phyloP scores from a whole-genome alignment of 2,888 invertebrate species.

The Deilephila porcellus region DNA sequence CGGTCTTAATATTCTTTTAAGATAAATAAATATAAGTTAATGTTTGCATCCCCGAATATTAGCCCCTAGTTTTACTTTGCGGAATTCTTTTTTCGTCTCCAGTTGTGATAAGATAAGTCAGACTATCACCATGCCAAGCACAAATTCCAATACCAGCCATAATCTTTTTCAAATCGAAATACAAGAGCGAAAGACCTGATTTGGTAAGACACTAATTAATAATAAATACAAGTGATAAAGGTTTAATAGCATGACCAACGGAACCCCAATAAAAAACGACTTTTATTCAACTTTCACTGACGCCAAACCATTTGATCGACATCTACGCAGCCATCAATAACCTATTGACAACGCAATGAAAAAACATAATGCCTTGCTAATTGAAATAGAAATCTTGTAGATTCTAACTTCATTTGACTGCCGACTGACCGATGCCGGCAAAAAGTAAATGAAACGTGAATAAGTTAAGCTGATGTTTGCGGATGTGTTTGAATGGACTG shows the following conservation, averaged over 20 bases:
- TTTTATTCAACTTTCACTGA: slow-evolving; percentile 27
- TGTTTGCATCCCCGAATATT: too few species aligned
- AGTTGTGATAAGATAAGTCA: too few species aligned
- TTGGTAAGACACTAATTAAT: neutral
- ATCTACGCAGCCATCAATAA: slow-evolving; percentile 30
- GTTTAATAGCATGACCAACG: neutral
- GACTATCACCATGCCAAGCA: neutral
- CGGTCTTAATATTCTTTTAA: too few species aligned
- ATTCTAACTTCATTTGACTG: slow-evolving; percentile 10
- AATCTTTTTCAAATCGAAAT: too few species aligned
- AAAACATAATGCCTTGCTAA: slow-evolving; percentile 23
- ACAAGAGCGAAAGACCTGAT: too few species aligned
- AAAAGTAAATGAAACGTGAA: slow-evolving; percentile 18
- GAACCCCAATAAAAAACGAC: slow-evolving; percentile 24
- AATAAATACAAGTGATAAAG: neutral
- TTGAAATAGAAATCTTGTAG: slow-evolving; percentile 26
- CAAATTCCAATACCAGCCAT: neutral
- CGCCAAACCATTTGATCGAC: slow-evolving; percentile 27
- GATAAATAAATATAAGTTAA: too few species aligned
- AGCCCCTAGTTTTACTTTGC: too few species aligned
- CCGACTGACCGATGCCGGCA: slow-evolving; percentile 1
- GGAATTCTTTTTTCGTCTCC: too few species aligned
- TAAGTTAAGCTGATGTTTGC: neutral
- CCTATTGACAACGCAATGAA: slow-evolving; percentile 29
- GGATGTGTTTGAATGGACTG: neutral